Evolutionary conservation across 2,113 vertebrate species (phyloP).

Genomic region (Gracilinanus agilis): DNA sequence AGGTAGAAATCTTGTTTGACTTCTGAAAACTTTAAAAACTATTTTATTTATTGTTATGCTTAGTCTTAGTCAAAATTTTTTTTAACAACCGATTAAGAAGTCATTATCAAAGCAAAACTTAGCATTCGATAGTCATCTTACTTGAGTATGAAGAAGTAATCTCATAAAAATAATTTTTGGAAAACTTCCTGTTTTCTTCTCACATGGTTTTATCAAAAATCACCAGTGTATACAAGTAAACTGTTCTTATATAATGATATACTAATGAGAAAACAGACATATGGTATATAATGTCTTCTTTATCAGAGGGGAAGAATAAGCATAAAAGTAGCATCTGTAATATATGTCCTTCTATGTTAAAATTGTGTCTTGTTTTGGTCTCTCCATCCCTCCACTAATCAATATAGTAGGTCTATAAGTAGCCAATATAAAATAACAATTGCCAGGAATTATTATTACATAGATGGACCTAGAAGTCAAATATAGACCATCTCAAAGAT

Average conservation of each 20-base stretch:
- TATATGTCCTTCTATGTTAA: neutral
- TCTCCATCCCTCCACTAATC: neutral
- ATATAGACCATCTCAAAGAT: neutral
- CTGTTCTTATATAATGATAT: neutral
- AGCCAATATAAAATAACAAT: neutral
- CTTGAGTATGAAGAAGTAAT: neutral
- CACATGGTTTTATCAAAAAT: neutral
- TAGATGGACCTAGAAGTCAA: no score
- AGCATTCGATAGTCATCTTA: neutral
- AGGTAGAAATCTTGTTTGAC: neutral
- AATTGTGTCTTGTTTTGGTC: neutral
- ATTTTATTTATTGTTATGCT: no score
- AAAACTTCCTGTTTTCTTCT: neutral
- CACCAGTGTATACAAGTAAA: no score
- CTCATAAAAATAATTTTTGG: neutral
- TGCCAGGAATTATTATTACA: neutral
- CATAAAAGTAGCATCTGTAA: neutral
- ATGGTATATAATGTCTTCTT: neutral
- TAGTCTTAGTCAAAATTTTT: neutral
- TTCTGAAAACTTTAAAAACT: no score
- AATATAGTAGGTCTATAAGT: neutral
- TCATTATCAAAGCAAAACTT: no score
- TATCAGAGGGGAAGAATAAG: neutral
- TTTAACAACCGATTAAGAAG: no score
- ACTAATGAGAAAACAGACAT: neutral